phyloP scores from a whole-genome alignment of 2,888 invertebrate genomes.

The Platerodrilus igneus region DNA sequence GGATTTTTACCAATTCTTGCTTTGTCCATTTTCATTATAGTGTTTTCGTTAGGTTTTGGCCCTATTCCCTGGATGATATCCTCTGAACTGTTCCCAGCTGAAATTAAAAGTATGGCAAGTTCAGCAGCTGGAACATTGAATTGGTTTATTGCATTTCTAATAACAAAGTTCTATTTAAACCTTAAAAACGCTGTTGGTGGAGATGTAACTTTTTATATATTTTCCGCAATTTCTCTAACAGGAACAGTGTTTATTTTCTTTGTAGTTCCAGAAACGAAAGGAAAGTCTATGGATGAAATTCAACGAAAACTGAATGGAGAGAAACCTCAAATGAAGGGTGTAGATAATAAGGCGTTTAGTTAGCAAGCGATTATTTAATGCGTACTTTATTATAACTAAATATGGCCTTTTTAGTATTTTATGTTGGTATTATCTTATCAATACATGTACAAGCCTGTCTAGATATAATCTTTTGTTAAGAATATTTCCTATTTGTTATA shows the following conservation, averaged over 20 bases:
- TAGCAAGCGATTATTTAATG: too few relatives aligned
- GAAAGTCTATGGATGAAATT: conserved; percentile 67
- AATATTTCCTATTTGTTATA: too few relatives aligned
- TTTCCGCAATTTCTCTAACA: conserved; percentile 60
- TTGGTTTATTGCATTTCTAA: conserved; percentile 75
- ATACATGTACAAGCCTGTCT: too few relatives aligned
- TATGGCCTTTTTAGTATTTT: too few relatives aligned
- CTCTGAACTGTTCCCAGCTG: conserved; percentile 75
- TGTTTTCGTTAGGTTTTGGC: conserved; percentile 80
- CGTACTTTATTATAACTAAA: too few relatives aligned
- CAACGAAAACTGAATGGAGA: conserved; percentile 48
- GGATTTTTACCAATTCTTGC: conserved; percentile 72
- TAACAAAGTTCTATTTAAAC: conserved; percentile 68
- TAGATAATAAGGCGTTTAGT: too few relatives aligned
- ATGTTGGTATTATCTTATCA: too few relatives aligned
- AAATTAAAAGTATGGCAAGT: conserved; percentile 71
- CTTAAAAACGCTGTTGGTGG: conserved; percentile 55
- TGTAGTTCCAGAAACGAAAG: conserved; percentile 64
- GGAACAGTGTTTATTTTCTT: conserved; percentile 66
- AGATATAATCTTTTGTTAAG: too few relatives aligned
- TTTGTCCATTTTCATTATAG: conserved; percentile 70
- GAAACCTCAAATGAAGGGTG: too few relatives aligned
- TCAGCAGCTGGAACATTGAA: conserved; percentile 78
- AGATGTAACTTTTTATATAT: conserved; percentile 70
- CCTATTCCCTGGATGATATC: conserved; percentile 87